phyloP scores from a whole-genome alignment of 2,888 invertebrate species.

The Scaptomyza caliginosa region DNA sequence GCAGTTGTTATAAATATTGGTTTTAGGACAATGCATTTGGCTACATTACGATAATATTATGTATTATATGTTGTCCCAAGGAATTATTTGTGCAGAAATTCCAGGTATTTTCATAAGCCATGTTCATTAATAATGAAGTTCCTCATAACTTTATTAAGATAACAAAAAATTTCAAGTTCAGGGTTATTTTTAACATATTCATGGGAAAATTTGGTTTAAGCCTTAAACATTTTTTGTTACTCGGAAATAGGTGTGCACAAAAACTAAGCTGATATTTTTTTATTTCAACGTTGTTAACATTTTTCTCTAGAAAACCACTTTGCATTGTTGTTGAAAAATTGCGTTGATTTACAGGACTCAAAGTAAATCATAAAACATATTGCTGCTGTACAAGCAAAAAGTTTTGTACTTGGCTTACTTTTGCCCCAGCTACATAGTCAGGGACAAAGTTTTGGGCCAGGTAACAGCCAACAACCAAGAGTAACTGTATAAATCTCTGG shows the following conservation, averaged over 20 bases:
- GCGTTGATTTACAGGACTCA: not conserved
- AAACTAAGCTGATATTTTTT: not conserved
- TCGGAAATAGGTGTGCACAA: too few relatives aligned
- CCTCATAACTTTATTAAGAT: not conserved
- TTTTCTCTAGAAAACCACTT: not conserved
- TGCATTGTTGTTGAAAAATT: not conserved
- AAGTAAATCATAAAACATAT: conserved; percentile 4
- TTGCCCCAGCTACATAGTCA: not conserved
- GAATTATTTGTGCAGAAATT: not conserved
- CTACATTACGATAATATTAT: not conserved
- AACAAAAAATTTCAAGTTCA: too few relatives aligned
- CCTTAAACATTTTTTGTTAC: too few relatives aligned
- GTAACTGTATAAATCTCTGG: not conserved
- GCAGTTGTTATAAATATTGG: not conserved
- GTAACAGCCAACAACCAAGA: not conserved
- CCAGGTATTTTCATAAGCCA: not conserved
- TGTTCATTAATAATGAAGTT: not conserved
- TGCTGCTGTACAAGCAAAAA: conserved; percentile 11
- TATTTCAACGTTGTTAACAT: not conserved
- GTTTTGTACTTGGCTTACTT: conserved; percentile 21
- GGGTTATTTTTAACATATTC: too few relatives aligned
- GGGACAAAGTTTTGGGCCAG: conserved; percentile 25
- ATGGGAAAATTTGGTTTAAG: not conserved
- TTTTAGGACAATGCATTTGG: not conserved
- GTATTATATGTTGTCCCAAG: not conserved